Percentiles rank a stretch among this genome's conserved stretches.
Conservation (phyloP, 2,888 invertebrate genomes). For the Pherbina coryleti region DNA sequence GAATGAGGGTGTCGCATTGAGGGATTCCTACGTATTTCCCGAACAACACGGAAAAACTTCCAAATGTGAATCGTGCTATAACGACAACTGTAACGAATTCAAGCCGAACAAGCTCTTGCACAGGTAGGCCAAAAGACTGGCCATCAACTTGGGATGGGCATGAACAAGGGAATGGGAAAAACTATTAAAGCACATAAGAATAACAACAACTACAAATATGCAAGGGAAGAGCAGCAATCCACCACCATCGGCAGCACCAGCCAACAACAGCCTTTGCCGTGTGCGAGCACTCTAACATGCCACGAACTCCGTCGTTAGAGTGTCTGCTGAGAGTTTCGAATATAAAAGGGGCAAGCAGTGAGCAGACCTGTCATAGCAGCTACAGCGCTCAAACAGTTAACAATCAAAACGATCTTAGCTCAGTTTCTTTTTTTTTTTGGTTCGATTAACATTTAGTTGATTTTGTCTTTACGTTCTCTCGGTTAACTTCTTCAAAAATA, state of each 20-base stretch:
- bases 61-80: constrained; percentile 41
- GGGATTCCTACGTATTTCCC: constrained; percentile 49
- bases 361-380: constrained; percentile 66
- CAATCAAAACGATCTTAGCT: constrained; percentile 48
- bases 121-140: constrained; percentile 17
- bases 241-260: constrained; percentile 36
- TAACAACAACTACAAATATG: constrained; percentile 18
- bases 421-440: background rate
- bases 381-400: constrained; percentile 63
- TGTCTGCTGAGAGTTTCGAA: constrained; percentile 43
- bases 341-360: constrained; percentile 61
- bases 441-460: constrained; percentile 13
- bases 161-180: constrained; percentile 60
- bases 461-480: constrained; percentile 21
- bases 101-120: background rate
- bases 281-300: constrained; percentile 45
- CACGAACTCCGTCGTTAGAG: constrained; percentile 20
- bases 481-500: constrained; percentile 18
- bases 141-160: constrained; percentile 31
- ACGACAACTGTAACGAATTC: constrained; percentile 36
- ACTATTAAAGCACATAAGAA: constrained; percentile 22
- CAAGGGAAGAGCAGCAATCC: constrained; percentile 10
- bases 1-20: constrained; percentile 38
- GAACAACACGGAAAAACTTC: constrained; percentile 46
- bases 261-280: constrained; percentile 45